Evolutionary conservation across 2,113 vertebrate species (phyloP), one percentile per base, ranked within the genome.

Genomic region (Lucifuga dentata): DNA sequence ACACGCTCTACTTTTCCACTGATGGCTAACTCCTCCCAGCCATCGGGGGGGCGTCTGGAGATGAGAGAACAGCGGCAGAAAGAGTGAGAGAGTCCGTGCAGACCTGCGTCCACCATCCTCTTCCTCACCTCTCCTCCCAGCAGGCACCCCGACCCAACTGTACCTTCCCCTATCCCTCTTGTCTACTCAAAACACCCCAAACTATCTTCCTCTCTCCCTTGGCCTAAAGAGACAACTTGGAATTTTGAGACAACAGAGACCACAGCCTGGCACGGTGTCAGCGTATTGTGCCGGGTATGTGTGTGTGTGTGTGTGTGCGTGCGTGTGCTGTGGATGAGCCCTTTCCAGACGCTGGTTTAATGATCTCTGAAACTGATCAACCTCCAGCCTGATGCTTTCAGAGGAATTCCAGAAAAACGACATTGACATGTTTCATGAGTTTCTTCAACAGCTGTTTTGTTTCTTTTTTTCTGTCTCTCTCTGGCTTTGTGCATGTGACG

Each of bases 1-100:
- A 97, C 91, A 96, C 95, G 53, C 95, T 97, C 83, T 98, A 96
- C 91, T 97, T 95, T 89, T 99, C 98, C 88, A 98, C 97, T n/a
- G 98, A 99, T 11, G 97, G 98, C 88, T 99, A 96, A 92, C 87
- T 55, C 43, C 53, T 78, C 59, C 1, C 65, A 67, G 59, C 49
- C 66, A 78, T 62, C 40, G 68, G 69, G 79, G 58, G 52, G 49
- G 53, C 73, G 10, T 50, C 57, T 23, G 57, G 67, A 80, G 58
- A 68, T 41, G 40, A 70, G 72, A 56, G 26, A 29, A 29, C 3
- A 29, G 26, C 26, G 7, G 26, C 26, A 29, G 26, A 29, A 7
- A 3, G 66, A 64, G 55, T 71, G 72, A 82, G 52, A 59, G 67
- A 86, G 78, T 76, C 45, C 41, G 33, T 38, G 45, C 36, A 64